phyloP scores from a whole-genome alignment of 2,888 invertebrate species.

The Stenichneumon culpator region DNA sequence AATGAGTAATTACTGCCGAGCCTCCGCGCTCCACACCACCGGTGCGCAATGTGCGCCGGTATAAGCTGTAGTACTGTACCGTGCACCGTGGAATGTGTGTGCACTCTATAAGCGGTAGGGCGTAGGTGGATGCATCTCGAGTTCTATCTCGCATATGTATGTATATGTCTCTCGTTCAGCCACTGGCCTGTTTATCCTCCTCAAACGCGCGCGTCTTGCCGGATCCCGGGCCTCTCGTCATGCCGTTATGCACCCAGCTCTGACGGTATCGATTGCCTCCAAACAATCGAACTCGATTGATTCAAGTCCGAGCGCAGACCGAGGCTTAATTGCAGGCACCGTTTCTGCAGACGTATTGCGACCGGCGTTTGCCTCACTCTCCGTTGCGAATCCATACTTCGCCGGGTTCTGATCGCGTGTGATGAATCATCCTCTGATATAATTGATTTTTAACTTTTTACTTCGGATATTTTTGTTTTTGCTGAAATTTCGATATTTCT shows the following conservation, averaged over 20 bases:
- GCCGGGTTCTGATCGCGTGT: background rate
- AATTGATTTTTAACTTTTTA: too few species aligned
- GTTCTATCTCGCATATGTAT: background rate
- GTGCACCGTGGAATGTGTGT: background rate
- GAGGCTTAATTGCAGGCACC: conserved; percentile 49
- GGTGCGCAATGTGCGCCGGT: background rate
- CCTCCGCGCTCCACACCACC: background rate
- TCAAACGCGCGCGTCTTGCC: conserved; percentile 19
- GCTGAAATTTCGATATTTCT: too few species aligned
- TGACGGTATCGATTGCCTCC: conserved; percentile 50
- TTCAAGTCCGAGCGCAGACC: conserved; percentile 44
- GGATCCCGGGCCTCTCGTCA: conserved; percentile 9
- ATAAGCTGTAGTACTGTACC: background rate
- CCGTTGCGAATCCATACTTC: background rate
- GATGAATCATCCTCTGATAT: background rate
- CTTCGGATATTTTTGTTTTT: too few species aligned
- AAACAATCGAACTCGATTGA: conserved; percentile 61
- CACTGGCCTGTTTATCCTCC: conserved; percentile 6
- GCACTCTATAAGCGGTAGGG: background rate
- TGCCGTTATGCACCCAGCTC: conserved; percentile 3
- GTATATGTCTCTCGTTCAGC: background rate
- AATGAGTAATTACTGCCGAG: conserved; percentile 55
- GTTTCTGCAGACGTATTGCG: conserved; percentile 18
- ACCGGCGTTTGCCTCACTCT: conserved; percentile 18
- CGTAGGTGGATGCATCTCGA: conserved; percentile 1